A percentile compares a stretch with the other conserved stretches of the same genome.
Conservation (phyloP, 2,797 vertebrate species). For the Periparus ater region DNA sequence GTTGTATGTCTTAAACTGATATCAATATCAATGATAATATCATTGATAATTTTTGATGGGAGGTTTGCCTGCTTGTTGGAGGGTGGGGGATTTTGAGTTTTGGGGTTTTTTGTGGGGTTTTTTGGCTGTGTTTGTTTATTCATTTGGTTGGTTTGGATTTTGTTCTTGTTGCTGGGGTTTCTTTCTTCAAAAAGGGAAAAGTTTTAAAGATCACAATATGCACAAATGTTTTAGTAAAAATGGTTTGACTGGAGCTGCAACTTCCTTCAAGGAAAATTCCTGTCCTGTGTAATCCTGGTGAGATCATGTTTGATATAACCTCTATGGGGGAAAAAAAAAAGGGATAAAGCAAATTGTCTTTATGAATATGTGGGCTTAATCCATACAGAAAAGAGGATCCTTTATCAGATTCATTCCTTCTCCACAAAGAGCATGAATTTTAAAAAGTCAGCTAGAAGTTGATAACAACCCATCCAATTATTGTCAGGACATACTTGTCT, state of each 20-base stretch:
- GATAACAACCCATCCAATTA: not conserved
- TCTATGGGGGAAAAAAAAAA: rapidly evolving
- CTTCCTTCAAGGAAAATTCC: not conserved
- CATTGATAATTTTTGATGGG: not conserved
- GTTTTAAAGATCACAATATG: not conserved
- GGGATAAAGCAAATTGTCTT: not conserved
- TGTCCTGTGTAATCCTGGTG: not conserved
- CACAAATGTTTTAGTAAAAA: not conserved
- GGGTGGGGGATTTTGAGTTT: rapidly evolving
- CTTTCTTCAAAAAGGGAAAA: not conserved
- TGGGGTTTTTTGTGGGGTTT: no score
- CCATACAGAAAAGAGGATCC: not conserved
- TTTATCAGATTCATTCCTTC: not conserved
- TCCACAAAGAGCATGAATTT: not conserved
- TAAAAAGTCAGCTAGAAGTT: not conserved
- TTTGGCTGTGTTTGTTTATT: not conserved
- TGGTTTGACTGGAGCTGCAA: not conserved
- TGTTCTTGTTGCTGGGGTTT: not conserved
- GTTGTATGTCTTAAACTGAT: not conserved
- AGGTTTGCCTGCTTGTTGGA: not conserved
- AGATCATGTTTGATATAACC: not conserved
- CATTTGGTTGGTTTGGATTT: not conserved
- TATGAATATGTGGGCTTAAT: not conserved
- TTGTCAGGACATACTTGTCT: not conserved
- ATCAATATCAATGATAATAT: not conserved